Conservation (phyloP, 2,888 invertebrate species). For the Hypsopygia costalis region DNA sequence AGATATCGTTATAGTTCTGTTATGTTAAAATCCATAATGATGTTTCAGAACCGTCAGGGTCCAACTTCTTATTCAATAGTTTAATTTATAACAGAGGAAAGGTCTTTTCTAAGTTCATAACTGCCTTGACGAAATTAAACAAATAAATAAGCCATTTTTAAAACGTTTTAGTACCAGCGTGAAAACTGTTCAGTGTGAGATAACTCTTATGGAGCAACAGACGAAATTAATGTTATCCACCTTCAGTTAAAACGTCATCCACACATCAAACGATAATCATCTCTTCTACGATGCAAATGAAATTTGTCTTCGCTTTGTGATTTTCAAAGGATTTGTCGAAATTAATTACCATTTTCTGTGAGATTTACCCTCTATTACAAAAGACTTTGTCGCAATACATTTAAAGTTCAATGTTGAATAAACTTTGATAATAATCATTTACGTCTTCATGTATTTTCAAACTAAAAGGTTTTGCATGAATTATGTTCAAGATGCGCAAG, state of each 20-base stretch:
- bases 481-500: background rate
- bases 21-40: no score
- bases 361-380: background rate
- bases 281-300: background rate
- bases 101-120: no score
- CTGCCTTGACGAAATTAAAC: no score
- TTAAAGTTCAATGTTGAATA: background rate
- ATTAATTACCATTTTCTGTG: slow-evolving; percentile 4
- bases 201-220: background rate
- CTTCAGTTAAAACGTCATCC: background rate
- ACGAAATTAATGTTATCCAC: background rate
- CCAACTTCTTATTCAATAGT: no score
- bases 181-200: background rate
- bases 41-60: no score
- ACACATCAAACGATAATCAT: slow-evolving; percentile 6
- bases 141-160: no score
- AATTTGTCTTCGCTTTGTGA: slow-evolving; percentile 1
- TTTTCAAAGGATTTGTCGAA: slow-evolving; percentile 7
- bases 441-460: background rate
- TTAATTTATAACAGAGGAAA: no score
- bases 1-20: no score
- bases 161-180: background rate
- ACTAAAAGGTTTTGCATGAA: background rate
- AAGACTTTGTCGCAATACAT: background rate
- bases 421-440: background rate